Base-by-base conservation (phyloP, 2,113 vertebrate species). In the Xerus inauris region DNA sequence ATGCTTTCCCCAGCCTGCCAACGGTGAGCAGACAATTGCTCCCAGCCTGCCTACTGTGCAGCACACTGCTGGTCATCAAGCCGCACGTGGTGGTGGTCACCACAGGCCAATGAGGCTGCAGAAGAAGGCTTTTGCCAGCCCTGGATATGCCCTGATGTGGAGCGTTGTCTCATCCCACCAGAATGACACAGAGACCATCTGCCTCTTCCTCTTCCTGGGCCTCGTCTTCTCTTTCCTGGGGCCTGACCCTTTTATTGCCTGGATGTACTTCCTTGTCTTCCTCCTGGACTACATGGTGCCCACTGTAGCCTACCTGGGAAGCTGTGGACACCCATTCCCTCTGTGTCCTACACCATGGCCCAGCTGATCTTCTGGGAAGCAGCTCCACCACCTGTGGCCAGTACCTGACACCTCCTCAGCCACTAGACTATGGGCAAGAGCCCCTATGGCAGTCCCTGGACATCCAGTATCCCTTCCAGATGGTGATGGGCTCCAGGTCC, bases 81-180 rank as follows among this genome's bases (percentile, higher is more conserved):
- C 99, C 99, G 99, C 99, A 99, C 64, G 87, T 96, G 0, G 30
- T 99, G 57, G 99, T 99, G 6, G 89, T 99, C 87, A 98, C 99
- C 93, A 99, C 99, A 0, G 99, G 99, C 72, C 99, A 99, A 98
- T 99, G n/a, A 97, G 99, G 89, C 99, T 99, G 59, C 99, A 99
- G 57, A 99, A 99, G 98, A 99, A 99, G 99, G 99, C 99, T 0
- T 99, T 99, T 87, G 99, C 99, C 5, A 99, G 99, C 96, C 99
- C 99, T 0, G 99, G 99, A 97, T 99, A 99, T 0, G 99, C 99
- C 0, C 75, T 99, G 92, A 99, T 0, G 99, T 99, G 97, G 99
- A 99, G 47, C 98, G 99, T 10, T 99, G 99, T 94, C 98, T 97
- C 51, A 99, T 99, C 99, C 87, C 99, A 99, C 87, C 73, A 81